These are phyloP conservation scores for Drosophila jambulina DNA, from an alignment of 1,140 invertebrate species.

Conservation along the genomic window DNA sequence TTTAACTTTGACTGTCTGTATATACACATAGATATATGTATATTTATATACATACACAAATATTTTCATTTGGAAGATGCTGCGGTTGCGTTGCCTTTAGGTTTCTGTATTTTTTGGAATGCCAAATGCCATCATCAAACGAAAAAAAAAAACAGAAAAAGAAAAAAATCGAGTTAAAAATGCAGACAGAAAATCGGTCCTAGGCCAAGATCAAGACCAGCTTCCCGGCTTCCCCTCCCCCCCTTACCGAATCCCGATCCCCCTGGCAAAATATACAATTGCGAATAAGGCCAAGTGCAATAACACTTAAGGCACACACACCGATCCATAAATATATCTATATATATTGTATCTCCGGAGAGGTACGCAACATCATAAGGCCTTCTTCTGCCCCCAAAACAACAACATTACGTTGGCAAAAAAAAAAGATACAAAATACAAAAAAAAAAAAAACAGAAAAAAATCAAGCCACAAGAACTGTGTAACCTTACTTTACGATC, in stretches of 20 bases:
- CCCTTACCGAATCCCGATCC: background rate
- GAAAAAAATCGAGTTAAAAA: slow-evolving; percentile 17
- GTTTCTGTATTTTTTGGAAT: slow-evolving; percentile 38
- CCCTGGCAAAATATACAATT: slow-evolving; percentile 36
- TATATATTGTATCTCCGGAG: slow-evolving; percentile 10
- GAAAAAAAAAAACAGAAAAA: slow-evolving; percentile 24
- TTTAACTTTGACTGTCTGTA: slow-evolving; percentile 3
- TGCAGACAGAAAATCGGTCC: slow-evolving; percentile 14
- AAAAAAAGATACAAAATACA: background rate
- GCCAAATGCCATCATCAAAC: slow-evolving; percentile 30
- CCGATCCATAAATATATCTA: slow-evolving; percentile 9
- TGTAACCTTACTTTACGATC: slow-evolving; percentile 65
- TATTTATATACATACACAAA: background rate
- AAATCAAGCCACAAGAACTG: slow-evolving; percentile 33
- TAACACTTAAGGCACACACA: slow-evolving; percentile 41
- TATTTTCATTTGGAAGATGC: slow-evolving; percentile 31
- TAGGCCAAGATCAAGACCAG: slow-evolving; percentile 73
- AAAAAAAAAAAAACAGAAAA: slow-evolving; percentile 17
- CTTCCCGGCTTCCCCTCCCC: slow-evolving; percentile 3
- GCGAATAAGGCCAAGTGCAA: slow-evolving; percentile 63
- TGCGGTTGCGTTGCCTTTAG: slow-evolving; percentile 48
- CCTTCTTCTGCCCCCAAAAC: slow-evolving; percentile 37
- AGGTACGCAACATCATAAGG: slow-evolving; percentile 49
- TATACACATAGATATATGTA: background rate
- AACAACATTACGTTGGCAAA: slow-evolving; percentile 5